These are phyloP conservation scores for Macaria liturata DNA, from an alignment of 2,888 invertebrate species.

Conservation along the genomic window DNA sequence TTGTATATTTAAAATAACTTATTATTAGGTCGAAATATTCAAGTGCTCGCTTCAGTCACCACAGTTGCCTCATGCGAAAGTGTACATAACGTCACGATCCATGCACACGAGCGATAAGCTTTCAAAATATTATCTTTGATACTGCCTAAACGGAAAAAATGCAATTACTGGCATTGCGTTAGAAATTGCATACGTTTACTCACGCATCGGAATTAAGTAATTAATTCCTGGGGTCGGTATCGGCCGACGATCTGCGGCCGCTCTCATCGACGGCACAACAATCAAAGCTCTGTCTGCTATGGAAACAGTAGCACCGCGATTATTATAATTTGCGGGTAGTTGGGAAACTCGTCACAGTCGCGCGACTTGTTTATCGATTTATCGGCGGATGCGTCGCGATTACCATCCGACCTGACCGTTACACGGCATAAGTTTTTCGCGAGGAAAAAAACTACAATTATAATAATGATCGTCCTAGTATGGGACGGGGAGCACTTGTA, in stretches of 20 bases:
- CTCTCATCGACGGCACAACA: slow-evolving; percentile 64
- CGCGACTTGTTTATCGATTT: slow-evolving; percentile 75
- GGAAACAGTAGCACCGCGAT: slow-evolving; percentile 63
- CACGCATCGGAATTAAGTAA: slow-evolving; percentile 80
- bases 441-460: slow-evolving; percentile 74
- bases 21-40: slow-evolving; percentile 43
- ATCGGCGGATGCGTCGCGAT: slow-evolving; percentile 77
- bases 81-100: slow-evolving; percentile 65
- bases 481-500: slow-evolving; percentile 69
- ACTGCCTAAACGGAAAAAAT: slow-evolving; percentile 62
- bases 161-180: slow-evolving; percentile 70
- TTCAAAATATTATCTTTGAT: slow-evolving; percentile 66
- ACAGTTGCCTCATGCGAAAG: slow-evolving; percentile 60
- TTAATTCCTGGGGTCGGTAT: slow-evolving; percentile 70
- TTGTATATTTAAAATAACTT: slow-evolving; percentile 44
- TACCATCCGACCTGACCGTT: slow-evolving; percentile 72
- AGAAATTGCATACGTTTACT: slow-evolving; percentile 72
- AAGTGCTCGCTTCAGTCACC: slow-evolving; percentile 43
- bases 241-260: slow-evolving; percentile 69
- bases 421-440: slow-evolving; percentile 70
- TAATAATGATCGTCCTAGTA: slow-evolving; percentile 78
- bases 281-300: slow-evolving; percentile 58
- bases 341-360: slow-evolving; percentile 71
- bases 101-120: slow-evolving; percentile 73
- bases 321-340: slow-evolving; percentile 69